phyloP scores from a whole-genome alignment of 2,888 invertebrate species.

The Schizaphis graminum region DNA sequence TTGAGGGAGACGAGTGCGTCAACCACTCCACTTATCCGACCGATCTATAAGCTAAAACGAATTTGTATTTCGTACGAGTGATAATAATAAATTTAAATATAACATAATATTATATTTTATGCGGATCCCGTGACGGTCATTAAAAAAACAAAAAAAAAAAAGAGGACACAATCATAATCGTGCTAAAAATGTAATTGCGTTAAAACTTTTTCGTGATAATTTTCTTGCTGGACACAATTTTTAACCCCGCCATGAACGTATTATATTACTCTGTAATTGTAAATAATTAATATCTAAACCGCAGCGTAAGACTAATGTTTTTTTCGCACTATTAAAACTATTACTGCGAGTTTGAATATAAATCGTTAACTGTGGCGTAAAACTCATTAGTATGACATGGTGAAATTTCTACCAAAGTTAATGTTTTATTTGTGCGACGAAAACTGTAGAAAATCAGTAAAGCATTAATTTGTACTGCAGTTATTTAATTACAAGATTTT shows the following conservation, averaged over 20 bases:
- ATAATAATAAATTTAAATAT: not conserved
- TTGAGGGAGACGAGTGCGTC: not conserved
- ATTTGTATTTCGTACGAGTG: not conserved
- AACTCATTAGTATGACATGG: slow-evolving; percentile 20
- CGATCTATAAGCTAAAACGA: not conserved
- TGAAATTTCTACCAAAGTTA: slow-evolving; percentile 18
- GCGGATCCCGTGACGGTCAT: not conserved
- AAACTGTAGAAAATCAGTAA: not conserved
- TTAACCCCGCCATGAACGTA: not conserved
- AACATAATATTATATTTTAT: not conserved
- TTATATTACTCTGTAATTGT: not conserved
- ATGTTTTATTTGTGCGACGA: not conserved
- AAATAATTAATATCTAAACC: slow-evolving; percentile 12
- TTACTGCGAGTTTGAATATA: slow-evolving; percentile 26
- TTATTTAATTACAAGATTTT: not conserved
- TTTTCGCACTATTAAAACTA: not conserved
- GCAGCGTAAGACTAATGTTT: slow-evolving; percentile 5
- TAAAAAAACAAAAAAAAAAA: not conserved
- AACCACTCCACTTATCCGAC: not conserved
- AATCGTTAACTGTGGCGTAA: slow-evolving; percentile 18
- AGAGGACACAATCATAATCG: not conserved
- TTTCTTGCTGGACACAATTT: not conserved
- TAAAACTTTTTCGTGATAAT: slow-evolving; percentile 7
- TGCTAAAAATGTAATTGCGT: not conserved
- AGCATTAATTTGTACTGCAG: not conserved